phyloP scores from a whole-genome alignment of 2,888 invertebrate genomes.

The Eutolmus rufibarbis region DNA sequence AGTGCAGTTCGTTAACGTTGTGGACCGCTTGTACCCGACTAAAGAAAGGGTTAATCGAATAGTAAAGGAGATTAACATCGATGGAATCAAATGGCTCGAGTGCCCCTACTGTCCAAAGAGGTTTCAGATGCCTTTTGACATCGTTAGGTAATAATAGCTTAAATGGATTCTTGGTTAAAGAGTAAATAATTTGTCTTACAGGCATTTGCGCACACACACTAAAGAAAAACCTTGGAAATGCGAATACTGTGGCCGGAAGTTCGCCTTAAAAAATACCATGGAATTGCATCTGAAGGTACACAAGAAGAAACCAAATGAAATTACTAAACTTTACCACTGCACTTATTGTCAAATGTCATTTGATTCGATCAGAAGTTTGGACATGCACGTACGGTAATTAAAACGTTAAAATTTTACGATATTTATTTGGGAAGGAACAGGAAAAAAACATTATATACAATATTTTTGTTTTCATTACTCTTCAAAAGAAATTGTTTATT shows the following conservation, averaged over 20 bases:
- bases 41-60: slow-evolving; percentile 47
- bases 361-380: slow-evolving; percentile 28
- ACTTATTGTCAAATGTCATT: slow-evolving; percentile 26
- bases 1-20: slow-evolving; percentile 37
- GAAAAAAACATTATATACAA: no score
- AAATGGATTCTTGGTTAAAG: not conserved
- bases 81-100: slow-evolving; percentile 49
- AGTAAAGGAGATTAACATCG: slow-evolving; percentile 48
- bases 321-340: slow-evolving; percentile 38
- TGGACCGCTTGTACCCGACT: slow-evolving; percentile 49
- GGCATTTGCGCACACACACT: slow-evolving; percentile 54
- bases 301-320: not conserved
- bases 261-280: slow-evolving; percentile 40
- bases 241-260: slow-evolving; percentile 48
- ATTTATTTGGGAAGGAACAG: no score
- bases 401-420: not conserved
- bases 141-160: slow-evolving; percentile 51
- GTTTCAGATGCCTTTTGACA: slow-evolving; percentile 53
- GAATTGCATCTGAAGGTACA: slow-evolving; percentile 40
- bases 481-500: not conserved
- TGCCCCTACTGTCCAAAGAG: slow-evolving; percentile 54
- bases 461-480: no score
- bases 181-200: slow-evolving; percentile 39
- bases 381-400: slow-evolving; percentile 36
- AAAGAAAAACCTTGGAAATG: slow-evolving; percentile 54